These are phyloP conservation scores for Oryzias dopingdopingensis DNA, from an alignment of 2,797 vertebrate genomes.

Conservation along the genomic window DNA sequence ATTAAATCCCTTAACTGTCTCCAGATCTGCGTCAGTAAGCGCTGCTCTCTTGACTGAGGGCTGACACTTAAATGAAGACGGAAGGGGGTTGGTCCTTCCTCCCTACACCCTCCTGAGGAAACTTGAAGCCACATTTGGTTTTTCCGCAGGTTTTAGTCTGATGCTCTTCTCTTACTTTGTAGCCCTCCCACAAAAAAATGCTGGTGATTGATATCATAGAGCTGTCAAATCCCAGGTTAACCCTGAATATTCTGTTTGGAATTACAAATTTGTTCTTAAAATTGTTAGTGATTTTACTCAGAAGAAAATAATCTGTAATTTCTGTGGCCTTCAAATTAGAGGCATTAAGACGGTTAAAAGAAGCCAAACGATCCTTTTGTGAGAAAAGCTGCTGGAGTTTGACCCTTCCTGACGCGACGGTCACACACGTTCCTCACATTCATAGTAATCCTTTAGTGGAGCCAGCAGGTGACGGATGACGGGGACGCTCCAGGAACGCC, in stretches of 20 bases:
- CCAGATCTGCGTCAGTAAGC: no score
- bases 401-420: not conserved
- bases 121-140: no score
- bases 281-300: no score
- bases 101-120: no score
- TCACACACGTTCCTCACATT: conserved; percentile 78
- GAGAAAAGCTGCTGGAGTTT: conserved; percentile 6
- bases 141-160: no score
- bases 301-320: no score
- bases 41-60: not conserved
- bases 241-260: no score
- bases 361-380: not conserved
- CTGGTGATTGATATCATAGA: conserved; percentile 30
- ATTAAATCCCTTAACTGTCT: no score
- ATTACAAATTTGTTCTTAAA: no score
- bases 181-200: conserved; percentile 2
- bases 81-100: no score
- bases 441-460: conserved; percentile 94
- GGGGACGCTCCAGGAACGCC: conserved; percentile 91
- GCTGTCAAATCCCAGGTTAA: conserved; percentile 6
- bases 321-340: no score
- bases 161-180: no score
- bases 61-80: not conserved
- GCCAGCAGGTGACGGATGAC: conserved; percentile 94
- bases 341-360: not conserved